phyloP scores from a whole-genome alignment of 2,888 invertebrate genomes.

The Lottia gigantea region DNA sequence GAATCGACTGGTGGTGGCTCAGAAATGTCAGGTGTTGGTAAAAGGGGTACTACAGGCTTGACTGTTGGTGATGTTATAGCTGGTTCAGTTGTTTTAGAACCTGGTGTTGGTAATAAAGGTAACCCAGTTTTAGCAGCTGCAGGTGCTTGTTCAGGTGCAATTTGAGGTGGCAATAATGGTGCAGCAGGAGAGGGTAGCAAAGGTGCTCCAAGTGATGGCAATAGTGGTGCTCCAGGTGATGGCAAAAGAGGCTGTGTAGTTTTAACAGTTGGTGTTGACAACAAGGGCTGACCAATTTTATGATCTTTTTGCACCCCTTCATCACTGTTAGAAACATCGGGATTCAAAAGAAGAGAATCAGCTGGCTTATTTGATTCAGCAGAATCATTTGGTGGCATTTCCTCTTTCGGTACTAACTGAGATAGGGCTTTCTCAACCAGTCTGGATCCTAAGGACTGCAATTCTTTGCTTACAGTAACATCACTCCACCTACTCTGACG shows the following conservation, averaged over 20 bases:
- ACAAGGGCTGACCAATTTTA: too few relatives aligned
- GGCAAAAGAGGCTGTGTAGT: too few relatives aligned
- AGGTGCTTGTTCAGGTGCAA: background rate
- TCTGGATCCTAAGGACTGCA: background rate
- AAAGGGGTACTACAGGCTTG: too few relatives aligned
- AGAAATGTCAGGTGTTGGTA: background rate
- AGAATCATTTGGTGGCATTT: background rate
- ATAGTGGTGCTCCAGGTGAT: too few relatives aligned
- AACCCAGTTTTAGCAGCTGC: background rate
- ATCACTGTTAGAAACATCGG: background rate
- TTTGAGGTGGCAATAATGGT: background rate
- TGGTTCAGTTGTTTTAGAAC: background rate
- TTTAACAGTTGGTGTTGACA: too few relatives aligned
- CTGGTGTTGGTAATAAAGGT: constrained; percentile 5
- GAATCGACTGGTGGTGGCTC: background rate
- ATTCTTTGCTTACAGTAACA: constrained; percentile 18
- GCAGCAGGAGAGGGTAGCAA: background rate
- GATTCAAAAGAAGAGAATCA: background rate
- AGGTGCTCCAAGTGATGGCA: background rate
- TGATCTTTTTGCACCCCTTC: background rate
- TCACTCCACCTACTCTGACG: constrained; percentile 44
- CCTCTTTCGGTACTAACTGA: background rate
- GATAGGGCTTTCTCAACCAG: background rate
- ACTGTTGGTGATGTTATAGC: too few relatives aligned
- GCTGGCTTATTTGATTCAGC: background rate